A percentile compares a stretch with the other conserved stretches of the same genome.
These are phyloP conservation scores for Molossus molossus DNA, from an alignment of 2,797 vertebrate genomes.

Conservation along the genomic window DNA sequence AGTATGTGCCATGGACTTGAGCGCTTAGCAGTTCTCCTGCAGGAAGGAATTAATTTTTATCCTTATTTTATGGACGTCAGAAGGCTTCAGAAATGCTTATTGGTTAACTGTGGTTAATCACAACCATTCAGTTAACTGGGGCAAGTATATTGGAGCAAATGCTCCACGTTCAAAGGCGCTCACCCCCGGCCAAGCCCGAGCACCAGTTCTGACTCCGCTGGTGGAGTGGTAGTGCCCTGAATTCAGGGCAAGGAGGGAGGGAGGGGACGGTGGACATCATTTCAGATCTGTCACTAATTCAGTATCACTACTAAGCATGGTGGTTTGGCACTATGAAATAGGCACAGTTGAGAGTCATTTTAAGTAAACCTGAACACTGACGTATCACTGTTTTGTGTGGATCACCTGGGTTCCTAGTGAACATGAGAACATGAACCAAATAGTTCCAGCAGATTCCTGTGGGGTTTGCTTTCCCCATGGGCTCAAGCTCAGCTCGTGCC, in stretches of 20 bases:
- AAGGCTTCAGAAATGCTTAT: background rate
- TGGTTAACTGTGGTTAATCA: background rate
- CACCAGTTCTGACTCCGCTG: background rate
- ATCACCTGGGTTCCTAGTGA: constrained; percentile 79
- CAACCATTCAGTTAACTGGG: background rate
- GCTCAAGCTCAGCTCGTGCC: background rate
- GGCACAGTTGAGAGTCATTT: constrained; percentile 76
- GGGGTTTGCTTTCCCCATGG: constrained; percentile 2
- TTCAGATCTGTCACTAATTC: constrained; percentile 46
- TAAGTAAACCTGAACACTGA: constrained; percentile 58
- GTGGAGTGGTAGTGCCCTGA: background rate
- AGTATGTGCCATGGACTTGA: background rate
- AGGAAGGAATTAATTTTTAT: background rate
- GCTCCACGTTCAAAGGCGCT: background rate
- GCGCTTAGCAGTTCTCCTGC: background rate
- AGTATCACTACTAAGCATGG: constrained; percentile 65
- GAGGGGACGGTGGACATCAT: background rate
- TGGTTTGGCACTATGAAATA: constrained; percentile 72
- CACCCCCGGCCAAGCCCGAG: background rate
- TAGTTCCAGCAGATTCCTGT: constrained; percentile 33
- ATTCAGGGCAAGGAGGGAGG: background rate
- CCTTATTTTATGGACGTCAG: background rate
- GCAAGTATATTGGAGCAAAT: background rate
- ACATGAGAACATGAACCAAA: constrained; percentile 55
- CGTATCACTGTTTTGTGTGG: constrained; percentile 72